Evolutionary conservation across 1,140 invertebrate species (phyloP), one percentile per base, ranked within the genome.

Genomic region (Palaemon carinicauda): DNA sequence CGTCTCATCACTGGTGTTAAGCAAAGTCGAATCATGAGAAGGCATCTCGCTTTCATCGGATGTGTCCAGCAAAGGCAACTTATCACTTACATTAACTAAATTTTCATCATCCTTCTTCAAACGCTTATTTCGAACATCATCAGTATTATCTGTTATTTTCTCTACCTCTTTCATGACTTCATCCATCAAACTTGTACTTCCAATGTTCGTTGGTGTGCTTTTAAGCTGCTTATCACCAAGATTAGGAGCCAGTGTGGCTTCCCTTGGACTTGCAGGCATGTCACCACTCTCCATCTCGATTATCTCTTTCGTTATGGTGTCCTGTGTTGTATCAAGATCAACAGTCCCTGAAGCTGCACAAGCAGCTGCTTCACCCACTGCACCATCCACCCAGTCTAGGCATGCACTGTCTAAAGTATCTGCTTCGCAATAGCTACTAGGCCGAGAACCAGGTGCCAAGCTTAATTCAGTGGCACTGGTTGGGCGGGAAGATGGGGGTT

Each of bases 121-220:
- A 19, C 50, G 71, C 31, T 87, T 82, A 56, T 17, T 75, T 85
- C 56, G 79, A 19, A 89, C 50, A 54, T 53, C 51, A 56, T 87
- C 85, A 10, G 80, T 80, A 69, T 80, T 69, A 24, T 80, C 85
- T 29, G 73, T 82, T 24, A 89, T 89, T 71, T 89, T 89, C 24
- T 89, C 87, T 19, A 89, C 89, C 74, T 89, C 89, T 77, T 89
- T 89, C 89, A 89, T 89, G 9, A 89, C 89, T 65, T 89, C 89
- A 10, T 65, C 71, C 60, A 89, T 80, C 31, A 89, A 78, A 77
- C 87, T 89, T 15, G 80, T 77, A 5, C 71, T 80, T 15, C 52
- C 88, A 21, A 60, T 29, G 15, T 73, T 74, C 3, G 79, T 73
- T 19, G 86, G 80, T 7, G 83, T 71, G 21, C 82, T 80, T 24